Conservation (phyloP, 2,113 vertebrate genomes). For the Typhlomys cinereus region DNA sequence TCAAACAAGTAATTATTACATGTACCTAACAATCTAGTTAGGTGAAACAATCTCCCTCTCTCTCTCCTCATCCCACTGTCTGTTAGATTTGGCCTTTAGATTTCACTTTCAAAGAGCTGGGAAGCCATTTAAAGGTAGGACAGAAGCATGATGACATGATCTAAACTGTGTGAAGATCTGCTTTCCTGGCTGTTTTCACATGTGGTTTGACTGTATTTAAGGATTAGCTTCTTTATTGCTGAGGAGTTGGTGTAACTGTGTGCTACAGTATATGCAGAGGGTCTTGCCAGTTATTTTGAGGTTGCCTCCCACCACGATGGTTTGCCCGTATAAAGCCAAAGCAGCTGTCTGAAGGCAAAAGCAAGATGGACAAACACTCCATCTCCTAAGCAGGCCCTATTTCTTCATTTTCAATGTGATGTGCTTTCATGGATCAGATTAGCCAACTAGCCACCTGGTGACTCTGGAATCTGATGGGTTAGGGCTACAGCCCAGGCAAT, state of each 20-base stretch:
- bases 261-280: neutral
- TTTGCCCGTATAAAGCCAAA: neutral
- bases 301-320: neutral
- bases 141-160: neutral
- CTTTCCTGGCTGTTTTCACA: conserved; percentile 21
- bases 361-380: neutral
- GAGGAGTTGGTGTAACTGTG: neutral
- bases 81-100: neutral
- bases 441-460: neutral
- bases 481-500: neutral
- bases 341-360: neutral
- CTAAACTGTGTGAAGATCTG: neutral
- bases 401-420: neutral
- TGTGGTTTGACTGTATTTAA: neutral
- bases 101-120: conserved; percentile 6
- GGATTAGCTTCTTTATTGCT: neutral
- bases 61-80: too few relatives aligned
- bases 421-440: neutral
- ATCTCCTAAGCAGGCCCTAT: neutral
- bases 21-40: neutral
- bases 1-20: too few relatives aligned
- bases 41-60: neutral
- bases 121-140: neutral
- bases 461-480: neutral
- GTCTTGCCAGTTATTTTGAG: neutral